Evolutionary conservation across 1,140 invertebrate species (phyloP), one percentile per base, ranked within the genome.

Genomic region (Nomia melanderi): DNA sequence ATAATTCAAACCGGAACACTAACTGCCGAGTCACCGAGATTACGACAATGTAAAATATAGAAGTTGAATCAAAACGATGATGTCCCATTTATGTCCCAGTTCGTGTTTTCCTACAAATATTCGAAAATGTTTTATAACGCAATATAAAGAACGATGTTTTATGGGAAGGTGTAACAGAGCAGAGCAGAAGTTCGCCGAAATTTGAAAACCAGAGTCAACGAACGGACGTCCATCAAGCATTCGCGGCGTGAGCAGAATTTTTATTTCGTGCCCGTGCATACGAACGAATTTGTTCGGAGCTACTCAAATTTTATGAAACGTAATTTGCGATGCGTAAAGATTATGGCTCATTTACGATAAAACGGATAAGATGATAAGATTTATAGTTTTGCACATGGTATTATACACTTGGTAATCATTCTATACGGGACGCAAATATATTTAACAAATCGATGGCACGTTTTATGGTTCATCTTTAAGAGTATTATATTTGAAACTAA

Each of bases 191-290:
- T 76, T 50, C 65, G 41, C 64, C 64, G 54, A 76, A 76, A 60
- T 39, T 69, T 39, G 31, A 29, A 33, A n/a, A 66, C 20, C 23
- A 33, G 54, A 39, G 65, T 76, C 64, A 76, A 67, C 65, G 73
- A 69, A 76, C 54, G 29, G 12, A 41, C 64, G 64, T 73, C 59
- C 59, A 54, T 62, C 47, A 14, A 27, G 41, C 12, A 60, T 60
- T 53, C 39, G 31, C 23, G 7, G 41, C 64, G 73, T 69, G 41
- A 11, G 1, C 14, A 20, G 33, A 76, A 76, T 70, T 76, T 70
- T 69, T 36, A 70, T 70, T 62, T n/a, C 31, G 29, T 27, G 31
- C 60, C 44, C 66, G 59, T 14, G 54, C 25, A 9, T 33, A 54
- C 44, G 44, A 57, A 17, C 14, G 29, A 39, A 59, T 14, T 17